These are phyloP conservation scores for Tetramorium alpestre DNA, from an alignment of 1,140 invertebrate species.

Conservation along the genomic window DNA sequence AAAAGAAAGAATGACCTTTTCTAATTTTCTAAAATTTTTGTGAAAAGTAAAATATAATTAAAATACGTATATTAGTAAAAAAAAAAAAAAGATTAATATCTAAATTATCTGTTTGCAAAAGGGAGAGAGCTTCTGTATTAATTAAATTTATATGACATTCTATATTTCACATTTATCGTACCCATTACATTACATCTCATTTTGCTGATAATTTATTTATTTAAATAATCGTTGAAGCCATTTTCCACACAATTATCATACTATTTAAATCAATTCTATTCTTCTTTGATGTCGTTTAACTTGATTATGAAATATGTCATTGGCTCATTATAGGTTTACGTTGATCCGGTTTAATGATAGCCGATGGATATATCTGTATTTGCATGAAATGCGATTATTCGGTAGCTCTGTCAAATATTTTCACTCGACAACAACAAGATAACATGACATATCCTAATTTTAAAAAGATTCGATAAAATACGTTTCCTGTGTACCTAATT, in stretches of 20 bases:
- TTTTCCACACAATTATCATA: constrained; percentile 43
- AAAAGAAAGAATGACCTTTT: background rate
- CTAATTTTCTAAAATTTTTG: background rate
- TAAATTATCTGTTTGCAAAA: constrained; percentile 10
- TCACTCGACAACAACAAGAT: background rate
- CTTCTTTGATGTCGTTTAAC: constrained; percentile 39
- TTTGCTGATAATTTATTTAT: constrained; percentile 46
- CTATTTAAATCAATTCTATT: constrained; percentile 48
- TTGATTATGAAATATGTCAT: constrained; percentile 34
- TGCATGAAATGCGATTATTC: constrained; percentile 16
- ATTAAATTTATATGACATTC: constrained; percentile 38
- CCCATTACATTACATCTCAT: constrained; percentile 21
- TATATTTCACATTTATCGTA: constrained; percentile 28
- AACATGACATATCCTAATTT: background rate
- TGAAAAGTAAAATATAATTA: constrained; percentile 11
- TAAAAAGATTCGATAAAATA: background rate
- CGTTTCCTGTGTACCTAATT: background rate
- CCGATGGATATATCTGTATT: background rate
- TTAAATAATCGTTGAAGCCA: constrained; percentile 44
- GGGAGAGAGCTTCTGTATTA: background rate
- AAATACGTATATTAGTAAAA: background rate
- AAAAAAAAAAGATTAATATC: background rate
- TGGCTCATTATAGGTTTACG: constrained; percentile 11
- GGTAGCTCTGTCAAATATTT: background rate
- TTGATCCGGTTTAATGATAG: constrained; percentile 23